Evolutionary conservation across 2,113 vertebrate genomes (phyloP).

Genomic region (Corvus hawaiiensis): DNA sequence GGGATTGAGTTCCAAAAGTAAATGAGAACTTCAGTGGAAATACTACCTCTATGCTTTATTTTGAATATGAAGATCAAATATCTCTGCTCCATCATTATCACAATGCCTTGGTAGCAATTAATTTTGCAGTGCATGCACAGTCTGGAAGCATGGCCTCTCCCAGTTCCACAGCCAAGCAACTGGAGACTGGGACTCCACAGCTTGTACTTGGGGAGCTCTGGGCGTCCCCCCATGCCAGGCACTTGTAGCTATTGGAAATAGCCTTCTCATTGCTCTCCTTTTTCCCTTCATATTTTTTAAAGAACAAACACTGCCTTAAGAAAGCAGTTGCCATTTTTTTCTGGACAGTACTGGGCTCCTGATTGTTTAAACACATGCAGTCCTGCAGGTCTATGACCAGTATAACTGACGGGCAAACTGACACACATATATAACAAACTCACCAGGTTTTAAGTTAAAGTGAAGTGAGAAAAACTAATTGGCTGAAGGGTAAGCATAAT

Average conservation of each 20-base stretch:
- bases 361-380: conserved; percentile 46
- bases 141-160: neutral
- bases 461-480: conserved; percentile 68
- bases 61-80: neutral
- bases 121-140: fast-evolving
- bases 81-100: neutral
- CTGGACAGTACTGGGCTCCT: neutral
- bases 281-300: neutral
- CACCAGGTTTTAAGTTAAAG: conserved; percentile 53
- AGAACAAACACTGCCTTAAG: neutral
- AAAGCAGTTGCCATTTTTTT: neutral
- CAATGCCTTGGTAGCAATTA: neutral
- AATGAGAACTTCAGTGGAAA: conserved; percentile 6
- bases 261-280: neutral
- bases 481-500: conserved; percentile 62
- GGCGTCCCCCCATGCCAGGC: neutral
- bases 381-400: neutral
- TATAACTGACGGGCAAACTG: conserved; percentile 50
- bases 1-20: conserved; percentile 44
- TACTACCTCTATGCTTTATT: neutral
- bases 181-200: neutral
- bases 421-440: conserved; percentile 54
- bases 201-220: neutral
- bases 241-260: neutral
- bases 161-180: fast-evolving